Percentiles rank a stretch among this genome's conserved stretches.
These are phyloP conservation scores for Sturnus vulgaris DNA, from an alignment of 2,113 vertebrate species.

Conservation along the genomic window DNA sequence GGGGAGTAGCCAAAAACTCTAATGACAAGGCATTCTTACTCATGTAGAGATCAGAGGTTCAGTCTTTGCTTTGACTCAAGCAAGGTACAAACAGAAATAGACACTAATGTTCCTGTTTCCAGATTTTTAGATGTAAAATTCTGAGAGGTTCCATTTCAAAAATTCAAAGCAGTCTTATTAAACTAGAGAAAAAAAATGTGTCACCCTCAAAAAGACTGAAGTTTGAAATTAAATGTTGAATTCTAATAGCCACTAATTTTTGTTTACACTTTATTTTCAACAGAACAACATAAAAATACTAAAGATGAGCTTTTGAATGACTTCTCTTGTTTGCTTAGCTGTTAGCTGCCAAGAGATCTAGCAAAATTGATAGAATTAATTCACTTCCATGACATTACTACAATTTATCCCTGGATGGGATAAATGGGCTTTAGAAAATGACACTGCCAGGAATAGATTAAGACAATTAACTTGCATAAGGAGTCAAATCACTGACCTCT, in stretches of 20 bases:
- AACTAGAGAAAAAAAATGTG: neutral
- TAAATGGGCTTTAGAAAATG: constrained; percentile 13
- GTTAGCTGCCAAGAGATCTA: neutral
- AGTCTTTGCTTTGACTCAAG: neutral
- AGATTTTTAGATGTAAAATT: neutral
- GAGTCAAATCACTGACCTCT: constrained; percentile 35
- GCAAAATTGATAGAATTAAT: neutral
- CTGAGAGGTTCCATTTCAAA: neutral
- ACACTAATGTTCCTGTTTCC: neutral
- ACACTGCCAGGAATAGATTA: constrained; percentile 8
- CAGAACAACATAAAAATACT: neutral
- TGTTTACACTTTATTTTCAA: neutral
- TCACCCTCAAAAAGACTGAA: neutral
- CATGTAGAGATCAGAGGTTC: neutral
- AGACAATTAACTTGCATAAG: constrained; percentile 20
- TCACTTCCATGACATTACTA: neutral
- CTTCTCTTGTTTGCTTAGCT: neutral
- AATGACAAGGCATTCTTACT: neutral
- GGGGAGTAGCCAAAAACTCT: neutral
- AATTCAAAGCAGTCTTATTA: neutral
- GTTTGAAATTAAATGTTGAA: neutral
- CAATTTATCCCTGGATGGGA: neutral
- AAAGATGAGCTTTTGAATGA: neutral
- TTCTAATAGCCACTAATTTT: neutral
- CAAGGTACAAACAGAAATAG: neutral